Evolutionary conservation across 2,888 invertebrate genomes (phyloP).

Genomic region (Synergus japonicus): DNA sequence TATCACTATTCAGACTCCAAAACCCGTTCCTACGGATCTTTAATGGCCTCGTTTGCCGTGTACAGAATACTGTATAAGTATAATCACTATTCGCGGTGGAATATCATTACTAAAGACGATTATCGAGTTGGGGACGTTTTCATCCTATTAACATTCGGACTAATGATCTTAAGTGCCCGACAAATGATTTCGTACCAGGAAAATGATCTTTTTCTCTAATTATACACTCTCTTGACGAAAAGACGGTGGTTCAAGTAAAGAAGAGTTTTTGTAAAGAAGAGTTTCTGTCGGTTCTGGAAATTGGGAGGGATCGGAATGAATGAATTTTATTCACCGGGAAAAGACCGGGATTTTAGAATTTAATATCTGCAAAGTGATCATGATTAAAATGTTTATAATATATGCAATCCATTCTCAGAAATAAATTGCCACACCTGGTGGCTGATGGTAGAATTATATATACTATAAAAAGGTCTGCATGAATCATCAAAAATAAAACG

Average conservation of each 20-base stretch:
- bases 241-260: no score
- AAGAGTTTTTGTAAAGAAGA: no score
- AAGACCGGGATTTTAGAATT: no score
- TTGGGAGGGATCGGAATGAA: no score
- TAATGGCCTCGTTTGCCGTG: conserved; percentile 57
- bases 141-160: conserved; percentile 10
- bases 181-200: neutral
- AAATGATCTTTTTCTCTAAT: neutral
- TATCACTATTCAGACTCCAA: conserved; percentile 52
- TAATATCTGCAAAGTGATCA: no score
- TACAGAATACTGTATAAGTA: conserved; percentile 37
- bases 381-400: no score
- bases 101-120: conserved; percentile 40
- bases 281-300: no score
- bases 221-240: neutral
- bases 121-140: conserved; percentile 11
- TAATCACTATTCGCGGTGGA: conserved; percentile 41
- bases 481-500: neutral
- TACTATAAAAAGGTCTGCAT: neutral
- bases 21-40: conserved; percentile 60
- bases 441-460: neutral
- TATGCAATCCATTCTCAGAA: no score
- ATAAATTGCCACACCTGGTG: neutral
- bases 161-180: neutral
- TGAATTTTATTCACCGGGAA: no score